Evolutionary conservation across 2,797 vertebrate genomes (phyloP).

Genomic region (Euthynnus affinis): DNA sequence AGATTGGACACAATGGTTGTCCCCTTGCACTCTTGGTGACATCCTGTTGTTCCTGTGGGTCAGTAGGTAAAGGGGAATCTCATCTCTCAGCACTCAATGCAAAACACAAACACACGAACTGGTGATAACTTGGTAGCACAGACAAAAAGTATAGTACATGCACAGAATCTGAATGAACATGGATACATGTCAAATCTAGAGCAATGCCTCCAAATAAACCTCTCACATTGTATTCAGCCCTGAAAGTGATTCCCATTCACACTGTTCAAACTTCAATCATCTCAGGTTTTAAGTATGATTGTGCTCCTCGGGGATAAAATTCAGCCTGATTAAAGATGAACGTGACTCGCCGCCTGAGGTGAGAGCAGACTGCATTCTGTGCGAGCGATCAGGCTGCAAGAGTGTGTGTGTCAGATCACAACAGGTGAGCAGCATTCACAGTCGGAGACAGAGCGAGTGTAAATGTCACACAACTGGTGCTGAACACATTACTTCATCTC

Average conservation of each 20-base stretch:
- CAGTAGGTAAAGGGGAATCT: not conserved
- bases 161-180: not conserved
- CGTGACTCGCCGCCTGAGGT: conserved; percentile 7
- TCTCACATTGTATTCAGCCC: not conserved
- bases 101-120: not conserved
- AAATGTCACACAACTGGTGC: conserved; percentile 37
- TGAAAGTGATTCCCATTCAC: not conserved
- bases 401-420: conserved; percentile 27
- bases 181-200: not conserved
- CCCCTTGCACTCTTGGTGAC: not conserved
- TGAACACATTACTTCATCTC: not conserved
- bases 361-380: conserved; percentile 35
- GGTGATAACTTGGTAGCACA: not conserved
- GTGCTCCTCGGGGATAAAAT: conserved; percentile 3
- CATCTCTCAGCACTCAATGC: not conserved
- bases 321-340: conserved; percentile 51
- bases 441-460: conserved; percentile 17
- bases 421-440: conserved; percentile 43
- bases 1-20: not conserved
- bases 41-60: conserved; percentile 1
- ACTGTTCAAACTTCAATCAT: not conserved
- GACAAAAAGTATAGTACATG: rapidly evolving
- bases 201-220: conserved; percentile 3
- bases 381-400: conserved; percentile 42
- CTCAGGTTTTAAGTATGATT: conserved; percentile 1